A percentile compares a stretch with the other conserved stretches of the same genome.
phyloP scores from a whole-genome alignment of 2,797 vertebrate genomes.

The Micrastur ruficollis region DNA sequence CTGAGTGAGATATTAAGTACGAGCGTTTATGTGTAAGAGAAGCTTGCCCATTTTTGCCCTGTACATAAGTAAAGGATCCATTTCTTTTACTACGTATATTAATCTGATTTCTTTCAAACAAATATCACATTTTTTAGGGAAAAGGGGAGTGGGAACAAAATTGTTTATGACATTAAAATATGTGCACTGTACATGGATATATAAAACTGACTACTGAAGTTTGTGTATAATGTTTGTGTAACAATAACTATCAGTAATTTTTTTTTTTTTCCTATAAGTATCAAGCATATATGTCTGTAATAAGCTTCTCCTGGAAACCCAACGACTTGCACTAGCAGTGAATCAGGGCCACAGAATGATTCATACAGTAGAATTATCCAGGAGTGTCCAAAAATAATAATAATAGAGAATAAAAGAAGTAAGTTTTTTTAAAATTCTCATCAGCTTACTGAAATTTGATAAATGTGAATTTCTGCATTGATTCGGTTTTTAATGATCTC shows the following conservation, averaged over 20 bases:
- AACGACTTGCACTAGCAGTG: not conserved
- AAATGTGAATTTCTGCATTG: conserved; percentile 57
- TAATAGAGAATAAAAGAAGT: not conserved
- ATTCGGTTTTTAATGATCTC: conserved; percentile 58
- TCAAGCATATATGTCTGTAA: not conserved
- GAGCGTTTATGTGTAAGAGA: not conserved
- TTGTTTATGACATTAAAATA: not conserved
- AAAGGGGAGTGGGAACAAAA: not conserved
- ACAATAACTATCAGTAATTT: not conserved
- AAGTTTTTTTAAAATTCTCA: not conserved
- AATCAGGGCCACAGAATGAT: not conserved
- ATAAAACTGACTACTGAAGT: not conserved
- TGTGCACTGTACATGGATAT: not conserved
- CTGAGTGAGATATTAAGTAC: not conserved
- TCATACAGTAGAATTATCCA: not conserved
- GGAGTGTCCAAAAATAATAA: not conserved
- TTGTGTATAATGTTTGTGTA: not conserved
- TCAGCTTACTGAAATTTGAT: conserved; percentile 48
- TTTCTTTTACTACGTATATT: not conserved
- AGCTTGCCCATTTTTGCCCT: not conserved
- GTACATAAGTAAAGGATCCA: not conserved
- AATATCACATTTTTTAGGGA: not conserved
- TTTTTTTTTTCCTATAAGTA: not conserved
- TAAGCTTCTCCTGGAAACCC: not conserved
- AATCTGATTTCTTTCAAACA: not conserved